phyloP scores from a whole-genome alignment of 2,888 invertebrate species.

The Colostygia pectinataria region DNA sequence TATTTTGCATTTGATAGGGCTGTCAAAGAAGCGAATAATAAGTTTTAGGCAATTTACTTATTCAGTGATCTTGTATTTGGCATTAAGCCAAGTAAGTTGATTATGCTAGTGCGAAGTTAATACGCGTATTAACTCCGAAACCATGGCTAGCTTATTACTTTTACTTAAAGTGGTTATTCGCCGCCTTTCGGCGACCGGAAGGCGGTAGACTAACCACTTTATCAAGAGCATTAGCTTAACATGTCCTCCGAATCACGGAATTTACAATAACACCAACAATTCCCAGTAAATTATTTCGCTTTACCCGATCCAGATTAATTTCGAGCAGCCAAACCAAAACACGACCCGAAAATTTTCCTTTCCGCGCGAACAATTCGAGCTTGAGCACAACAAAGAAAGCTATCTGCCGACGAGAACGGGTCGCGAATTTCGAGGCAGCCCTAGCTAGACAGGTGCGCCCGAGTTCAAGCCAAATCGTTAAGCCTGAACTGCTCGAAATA shows the following conservation, averaged over 20 bases:
- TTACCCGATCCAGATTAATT: constrained; percentile 8
- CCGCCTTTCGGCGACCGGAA: too few relatives aligned
- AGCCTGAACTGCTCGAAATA: constrained; percentile 74
- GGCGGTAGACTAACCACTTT: too few relatives aligned
- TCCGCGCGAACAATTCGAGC: constrained; percentile 22
- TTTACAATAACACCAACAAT: constrained; percentile 1
- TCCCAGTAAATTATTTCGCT: constrained; percentile 4
- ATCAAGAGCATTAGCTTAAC: background rate
- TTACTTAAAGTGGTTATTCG: too few relatives aligned
- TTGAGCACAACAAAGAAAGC: constrained; percentile 27
- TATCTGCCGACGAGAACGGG: constrained; percentile 17
- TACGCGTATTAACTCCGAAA: too few relatives aligned
- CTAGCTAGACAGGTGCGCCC: constrained; percentile 61
- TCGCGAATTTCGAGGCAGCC: constrained; percentile 15
- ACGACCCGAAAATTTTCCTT: constrained; percentile 14
- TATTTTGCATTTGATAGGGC: constrained; percentile 2
- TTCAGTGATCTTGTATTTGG: too few relatives aligned
- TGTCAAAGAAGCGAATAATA: background rate
- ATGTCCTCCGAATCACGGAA: background rate
- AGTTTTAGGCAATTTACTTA: too few relatives aligned
- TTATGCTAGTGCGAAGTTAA: too few relatives aligned
- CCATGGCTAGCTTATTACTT: too few relatives aligned
- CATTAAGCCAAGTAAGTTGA: too few relatives aligned
- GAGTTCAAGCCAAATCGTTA: constrained; percentile 70
- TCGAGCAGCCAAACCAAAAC: constrained; percentile 17